Evolutionary conservation across 2,888 invertebrate genomes (phyloP), one percentile per base, ranked within the genome.

Genomic region (Suillia variegata): DNA sequence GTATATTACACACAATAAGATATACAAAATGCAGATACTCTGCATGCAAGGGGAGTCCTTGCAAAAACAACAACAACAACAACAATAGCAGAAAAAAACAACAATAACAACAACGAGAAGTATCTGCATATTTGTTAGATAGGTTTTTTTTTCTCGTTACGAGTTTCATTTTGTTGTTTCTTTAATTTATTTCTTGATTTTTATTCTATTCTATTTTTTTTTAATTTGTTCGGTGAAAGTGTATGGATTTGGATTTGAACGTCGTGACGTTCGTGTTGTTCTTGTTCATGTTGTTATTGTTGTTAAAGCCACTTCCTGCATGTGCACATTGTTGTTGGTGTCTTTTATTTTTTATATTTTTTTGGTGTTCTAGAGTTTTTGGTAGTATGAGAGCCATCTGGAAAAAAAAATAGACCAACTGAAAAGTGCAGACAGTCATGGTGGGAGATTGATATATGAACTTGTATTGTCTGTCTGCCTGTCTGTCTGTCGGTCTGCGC

Each of bases 101-200:
- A n/a, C n/a, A n/a, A n/a, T n/a, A n/a, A n/a, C n/a, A n/a, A n/a
- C n/a, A n/a, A n/a, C n/a, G n/a, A 70, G 68, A 74, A 71, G 73
- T 54, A 42, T 54, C 49, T 50, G 48, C 65, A 69, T 67, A 68
- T 68, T 71, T 73, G 68, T 67, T 68, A 59, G 53, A 50, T 52
- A 61, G 63, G 59, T 54, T 63, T 66, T 57, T 49, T 49, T 22
- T 50, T 48, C 5, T 4, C 48, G n/a, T 24, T 50, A 10, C 38
- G 17, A 17, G 33, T 18, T 47, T 42, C n/a, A 12, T 61, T 63
- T 56, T 69, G 67, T 65, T 66, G 71, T 68, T 73, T 74, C 71
- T 71, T 73, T 71, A 74, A 74, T 74, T 74, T 73, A 74, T 74
- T 73, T 73, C 71, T 73, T 74, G 60, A 70, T 71, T 73, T 71